Evolutionary conservation across 2,797 vertebrate species (phyloP), one percentile per base, ranked within the genome.

Genomic region (Chelmon rostratus): DNA sequence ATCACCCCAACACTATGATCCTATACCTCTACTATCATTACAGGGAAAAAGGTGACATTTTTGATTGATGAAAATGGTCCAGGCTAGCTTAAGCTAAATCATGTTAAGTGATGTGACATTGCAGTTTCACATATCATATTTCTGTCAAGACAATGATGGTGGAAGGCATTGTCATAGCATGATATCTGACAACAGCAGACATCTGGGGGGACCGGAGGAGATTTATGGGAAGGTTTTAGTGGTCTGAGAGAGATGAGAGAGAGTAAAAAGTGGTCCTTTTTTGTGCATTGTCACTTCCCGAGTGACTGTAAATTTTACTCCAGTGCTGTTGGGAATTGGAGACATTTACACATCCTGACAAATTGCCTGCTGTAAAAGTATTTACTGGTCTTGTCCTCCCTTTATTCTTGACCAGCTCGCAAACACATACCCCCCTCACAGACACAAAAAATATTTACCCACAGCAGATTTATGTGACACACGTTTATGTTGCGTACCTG

Each of bases 31-130:
- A 94, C 96, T 95, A 96, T 97, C 96, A 97, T 98, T 97, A 97
- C 93, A 95, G 94, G 95, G 95, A 96, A 96, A 92, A 93, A 93
- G 96, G 94, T 80, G 96, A 98, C 96, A 95, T 92, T 94, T 96
- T 95, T 98, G 97, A 99, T 99, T 97, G 97, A 99, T 98, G 98
- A 98, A 98, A 98, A 97, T 97, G 94, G 96, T 92, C 83, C 94
- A 79, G 94, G 95, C 92, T 94, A 94, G 96, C 95, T 96, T 95
- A 93, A 94, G 94, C 96, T 98, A 98, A 98, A 98, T 98, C 97
- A 98, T 84, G 82, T 93, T 97, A 97, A 98, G 95, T 97, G 97
- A 98, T 98, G 95, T 97, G 97, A 97, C 97, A 97, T 96, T 96
- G 95, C 96, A 96, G 96, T 97, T 98, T 97, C 96, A 96, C 96